Evolutionary conservation across 2,888 invertebrate genomes (phyloP).

Genomic region (Sphaerophoria taeniata): DNA sequence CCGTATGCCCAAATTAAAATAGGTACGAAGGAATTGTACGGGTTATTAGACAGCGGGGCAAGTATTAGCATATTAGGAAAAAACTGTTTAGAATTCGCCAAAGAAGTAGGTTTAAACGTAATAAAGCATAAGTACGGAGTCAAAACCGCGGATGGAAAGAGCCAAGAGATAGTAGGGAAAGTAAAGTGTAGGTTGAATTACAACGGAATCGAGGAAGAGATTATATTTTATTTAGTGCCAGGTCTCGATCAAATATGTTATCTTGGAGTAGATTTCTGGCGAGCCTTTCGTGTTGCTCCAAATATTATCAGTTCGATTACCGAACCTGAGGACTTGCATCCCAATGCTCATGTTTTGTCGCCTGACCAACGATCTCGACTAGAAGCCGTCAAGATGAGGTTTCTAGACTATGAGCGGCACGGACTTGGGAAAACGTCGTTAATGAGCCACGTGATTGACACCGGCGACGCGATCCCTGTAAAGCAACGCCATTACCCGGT

Average conservation of each 20-base stretch:
- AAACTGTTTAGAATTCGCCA: slow-evolving; percentile 8
- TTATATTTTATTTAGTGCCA: slow-evolving; percentile 39
- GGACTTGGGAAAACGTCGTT: slow-evolving; percentile 49
- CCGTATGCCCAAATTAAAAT: background rate
- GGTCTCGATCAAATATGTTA: slow-evolving; percentile 41
- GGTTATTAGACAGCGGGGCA: slow-evolving; percentile 53
- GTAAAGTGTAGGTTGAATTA: background rate
- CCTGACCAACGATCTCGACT: background rate
- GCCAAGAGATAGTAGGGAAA: slow-evolving; percentile 18
- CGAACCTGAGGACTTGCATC: background rate
- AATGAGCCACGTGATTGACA: no score
- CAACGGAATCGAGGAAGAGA: background rate
- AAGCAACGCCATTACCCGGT: no score
- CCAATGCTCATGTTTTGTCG: slow-evolving; percentile 10
- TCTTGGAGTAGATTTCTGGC: slow-evolving; percentile 17
- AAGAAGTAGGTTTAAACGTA: background rate
- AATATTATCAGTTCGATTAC: slow-evolving; percentile 10
- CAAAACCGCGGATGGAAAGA: slow-evolving; percentile 44
- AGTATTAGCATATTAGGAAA: slow-evolving; percentile 6
- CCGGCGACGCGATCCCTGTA: no score
- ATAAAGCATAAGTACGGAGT: background rate
- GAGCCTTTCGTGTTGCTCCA: background rate
- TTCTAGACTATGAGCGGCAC: background rate
- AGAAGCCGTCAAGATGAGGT: background rate
- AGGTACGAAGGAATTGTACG: background rate